Evolutionary conservation across 1,140 invertebrate species (phyloP).

Genomic region (Drosophila ambigua): DNA sequence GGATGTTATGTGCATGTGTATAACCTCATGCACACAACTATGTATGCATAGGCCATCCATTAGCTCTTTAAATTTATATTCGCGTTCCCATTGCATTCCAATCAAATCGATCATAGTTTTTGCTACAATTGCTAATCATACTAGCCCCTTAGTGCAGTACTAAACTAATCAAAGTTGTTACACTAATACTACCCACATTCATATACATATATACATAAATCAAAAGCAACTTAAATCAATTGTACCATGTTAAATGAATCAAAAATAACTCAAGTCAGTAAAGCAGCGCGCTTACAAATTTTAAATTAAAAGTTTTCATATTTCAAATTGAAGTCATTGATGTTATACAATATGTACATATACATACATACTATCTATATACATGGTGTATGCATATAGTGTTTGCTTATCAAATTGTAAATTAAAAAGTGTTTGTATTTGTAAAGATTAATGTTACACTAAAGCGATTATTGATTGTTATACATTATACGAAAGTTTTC

Average conservation of each 20-base stretch:
- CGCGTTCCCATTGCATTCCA: slow-evolving; percentile 62
- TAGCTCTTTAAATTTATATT: slow-evolving; percentile 55
- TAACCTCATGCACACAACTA: neutral
- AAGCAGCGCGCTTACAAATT: slow-evolving; percentile 65
- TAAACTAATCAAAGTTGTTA: slow-evolving; percentile 56
- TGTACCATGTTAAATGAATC: slow-evolving; percentile 45
- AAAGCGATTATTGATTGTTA: slow-evolving; percentile 63
- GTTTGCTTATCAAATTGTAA: slow-evolving; percentile 41
- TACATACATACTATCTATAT: slow-evolving; percentile 14
- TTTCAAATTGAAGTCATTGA: slow-evolving; percentile 46
- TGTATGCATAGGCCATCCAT: neutral
- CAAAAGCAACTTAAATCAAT: slow-evolving; percentile 48
- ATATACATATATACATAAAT: slow-evolving; percentile 4
- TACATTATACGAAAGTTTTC: slow-evolving; percentile 70
- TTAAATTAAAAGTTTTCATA: slow-evolving; percentile 71
- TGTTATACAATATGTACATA: too few species aligned
- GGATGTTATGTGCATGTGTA: neutral
- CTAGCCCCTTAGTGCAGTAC: slow-evolving; percentile 27
- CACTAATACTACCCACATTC: neutral
- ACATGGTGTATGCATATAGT: slow-evolving; percentile 19
- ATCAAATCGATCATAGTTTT: slow-evolving; percentile 49
- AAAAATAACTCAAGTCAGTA: slow-evolving; percentile 56
- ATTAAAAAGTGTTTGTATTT: slow-evolving; percentile 56
- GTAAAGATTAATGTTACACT: slow-evolving; percentile 45
- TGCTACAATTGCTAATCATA: slow-evolving; percentile 42